These are phyloP conservation scores for Andrena chrysosceles DNA, from an alignment of 2,888 invertebrate genomes.

Conservation along the genomic window DNA sequence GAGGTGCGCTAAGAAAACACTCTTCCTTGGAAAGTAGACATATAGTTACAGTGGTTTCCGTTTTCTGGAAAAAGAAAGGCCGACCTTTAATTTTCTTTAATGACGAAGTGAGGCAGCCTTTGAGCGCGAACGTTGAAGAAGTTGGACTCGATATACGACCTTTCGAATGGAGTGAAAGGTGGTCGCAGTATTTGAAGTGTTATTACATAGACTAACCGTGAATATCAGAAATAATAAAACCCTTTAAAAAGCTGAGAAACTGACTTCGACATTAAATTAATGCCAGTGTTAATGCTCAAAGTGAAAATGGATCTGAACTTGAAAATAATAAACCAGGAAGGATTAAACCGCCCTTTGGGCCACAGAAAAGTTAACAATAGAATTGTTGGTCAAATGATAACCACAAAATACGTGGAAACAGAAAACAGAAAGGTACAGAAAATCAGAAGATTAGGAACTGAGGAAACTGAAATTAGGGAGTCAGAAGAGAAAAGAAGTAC, in stretches of 20 bases:
- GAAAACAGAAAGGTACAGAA: background rate
- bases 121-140: slow-evolving; percentile 27
- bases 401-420: background rate
- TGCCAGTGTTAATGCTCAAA: too few species aligned
- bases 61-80: slow-evolving; percentile 62
- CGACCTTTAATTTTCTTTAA: slow-evolving; percentile 75
- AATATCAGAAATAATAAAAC: background rate
- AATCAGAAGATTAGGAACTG: slow-evolving; percentile 5
- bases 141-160: slow-evolving; percentile 12
- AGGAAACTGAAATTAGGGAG: background rate
- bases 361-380: too few species aligned
- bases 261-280: too few species aligned
- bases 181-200: background rate
- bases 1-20: slow-evolving; percentile 66
- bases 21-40: slow-evolving; percentile 46
- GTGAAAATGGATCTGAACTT: too few species aligned
- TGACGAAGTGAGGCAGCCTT: slow-evolving; percentile 70
- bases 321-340: too few species aligned
- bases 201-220: background rate
- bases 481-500: slow-evolving; percentile 19
- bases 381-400: background rate
- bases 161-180: slow-evolving; percentile 23
- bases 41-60: slow-evolving; percentile 41
- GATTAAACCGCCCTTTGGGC: too few species aligned
- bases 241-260: too few species aligned